Percentiles rank a stretch among this genome's conserved stretches.
Conservation (phyloP, 2,888 invertebrate species). For the Pseudeuparius sepicola region DNA sequence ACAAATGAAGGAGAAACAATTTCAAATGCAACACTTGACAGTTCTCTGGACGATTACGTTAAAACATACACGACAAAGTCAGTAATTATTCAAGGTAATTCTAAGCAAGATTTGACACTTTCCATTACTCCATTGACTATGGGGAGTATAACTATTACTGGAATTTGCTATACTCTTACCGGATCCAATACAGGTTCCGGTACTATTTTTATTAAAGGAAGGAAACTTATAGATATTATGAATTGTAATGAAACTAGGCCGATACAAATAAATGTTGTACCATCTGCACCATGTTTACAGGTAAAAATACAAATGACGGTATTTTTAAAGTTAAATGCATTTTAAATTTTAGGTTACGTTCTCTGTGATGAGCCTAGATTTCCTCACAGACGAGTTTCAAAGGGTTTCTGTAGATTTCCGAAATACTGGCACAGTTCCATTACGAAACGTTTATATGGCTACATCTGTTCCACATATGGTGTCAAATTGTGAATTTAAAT, state of each 20-base stretch:
- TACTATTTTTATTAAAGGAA: constrained; percentile 48
- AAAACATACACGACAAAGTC: constrained; percentile 49
- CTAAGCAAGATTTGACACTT: constrained; percentile 55
- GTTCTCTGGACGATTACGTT: constrained; percentile 38
- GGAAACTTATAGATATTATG: constrained; percentile 45
- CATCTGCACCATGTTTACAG: constrained; percentile 74
- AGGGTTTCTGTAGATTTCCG: constrained; percentile 55
- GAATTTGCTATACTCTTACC: constrained; percentile 44
- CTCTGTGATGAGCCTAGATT: constrained; percentile 53
- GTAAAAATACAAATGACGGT: no score
- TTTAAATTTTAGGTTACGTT: constrained; percentile 53
- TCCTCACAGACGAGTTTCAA: constrained; percentile 66
- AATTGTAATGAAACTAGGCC: constrained; percentile 43
- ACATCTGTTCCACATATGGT: constrained; percentile 59
- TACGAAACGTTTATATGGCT: constrained; percentile 53
- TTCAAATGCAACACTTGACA: constrained; percentile 35
- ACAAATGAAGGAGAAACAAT: constrained; percentile 37
- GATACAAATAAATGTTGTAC: constrained; percentile 64
- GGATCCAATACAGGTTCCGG: constrained; percentile 31
- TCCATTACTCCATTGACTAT: constrained; percentile 62
- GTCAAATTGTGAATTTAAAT: constrained; percentile 32
- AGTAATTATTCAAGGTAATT: constrained; percentile 48
- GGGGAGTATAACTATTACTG: constrained; percentile 64
- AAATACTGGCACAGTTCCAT: constrained; percentile 57
- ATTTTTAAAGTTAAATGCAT: not conserved